phyloP scores from a whole-genome alignment of 2,888 invertebrate genomes.

The Busseola fusca region DNA sequence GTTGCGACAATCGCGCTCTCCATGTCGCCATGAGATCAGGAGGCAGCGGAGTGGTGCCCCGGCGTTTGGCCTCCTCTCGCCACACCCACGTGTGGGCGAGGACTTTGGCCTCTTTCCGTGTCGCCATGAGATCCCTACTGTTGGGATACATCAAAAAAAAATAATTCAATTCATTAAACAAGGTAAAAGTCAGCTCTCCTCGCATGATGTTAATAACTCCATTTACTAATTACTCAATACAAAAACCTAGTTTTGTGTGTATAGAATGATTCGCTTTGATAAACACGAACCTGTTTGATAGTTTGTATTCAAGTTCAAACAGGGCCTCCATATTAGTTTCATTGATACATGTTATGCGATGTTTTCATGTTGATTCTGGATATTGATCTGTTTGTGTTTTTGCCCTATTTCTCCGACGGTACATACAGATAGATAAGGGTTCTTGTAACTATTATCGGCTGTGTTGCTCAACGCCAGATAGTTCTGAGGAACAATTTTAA shows the following conservation, averaged over 20 bases:
- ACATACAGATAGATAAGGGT: not conserved
- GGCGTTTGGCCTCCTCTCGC: too few relatives aligned
- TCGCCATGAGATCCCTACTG: too few relatives aligned
- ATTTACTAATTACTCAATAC: constrained; percentile 15
- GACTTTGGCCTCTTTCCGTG: too few relatives aligned
- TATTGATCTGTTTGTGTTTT: constrained; percentile 34
- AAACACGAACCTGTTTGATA: constrained; percentile 43
- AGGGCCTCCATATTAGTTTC: constrained; percentile 46
- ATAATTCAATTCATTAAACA: not conserved
- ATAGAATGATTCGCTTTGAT: constrained; percentile 48
- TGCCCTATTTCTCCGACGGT: not conserved
- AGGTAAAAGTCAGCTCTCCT: too few relatives aligned
- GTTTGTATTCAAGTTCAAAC: constrained; percentile 47
- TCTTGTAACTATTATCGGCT: not conserved
- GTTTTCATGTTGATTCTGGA: constrained; percentile 50
- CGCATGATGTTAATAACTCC: constrained; percentile 9
- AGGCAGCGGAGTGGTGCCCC: too few relatives aligned
- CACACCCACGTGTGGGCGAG: too few relatives aligned
- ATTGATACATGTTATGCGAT: constrained; percentile 42
- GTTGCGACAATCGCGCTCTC: too few relatives aligned
- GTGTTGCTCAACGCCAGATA: not conserved
- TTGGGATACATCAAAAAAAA: too few relatives aligned
- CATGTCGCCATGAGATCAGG: too few relatives aligned
- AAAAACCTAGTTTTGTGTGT: constrained; percentile 41
- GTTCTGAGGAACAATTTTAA: too few relatives aligned